Evolutionary conservation across 2,113 vertebrate species (phyloP).

Genomic region (Scytalopus superciliaris): DNA sequence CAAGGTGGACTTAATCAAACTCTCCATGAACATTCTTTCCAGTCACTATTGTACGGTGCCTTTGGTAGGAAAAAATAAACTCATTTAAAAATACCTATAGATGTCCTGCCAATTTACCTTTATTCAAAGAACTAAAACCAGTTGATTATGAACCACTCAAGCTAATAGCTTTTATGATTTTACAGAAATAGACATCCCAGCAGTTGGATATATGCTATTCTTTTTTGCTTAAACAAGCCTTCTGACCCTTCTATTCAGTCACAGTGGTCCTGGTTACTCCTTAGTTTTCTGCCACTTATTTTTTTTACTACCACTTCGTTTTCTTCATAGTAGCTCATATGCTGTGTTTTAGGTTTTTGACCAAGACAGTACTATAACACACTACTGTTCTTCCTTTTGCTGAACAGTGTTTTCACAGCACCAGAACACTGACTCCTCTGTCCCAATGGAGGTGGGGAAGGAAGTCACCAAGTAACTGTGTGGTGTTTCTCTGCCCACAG

Average conservation of each 20-base stretch:
- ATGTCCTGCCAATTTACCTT: background rate
- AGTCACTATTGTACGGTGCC: background rate
- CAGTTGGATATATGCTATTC: background rate
- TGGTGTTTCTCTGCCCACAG: accelerated
- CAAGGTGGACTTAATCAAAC: background rate
- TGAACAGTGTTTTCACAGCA: background rate
- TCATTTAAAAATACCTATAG: background rate
- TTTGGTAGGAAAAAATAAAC: background rate
- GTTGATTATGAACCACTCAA: background rate
- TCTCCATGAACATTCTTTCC: background rate
- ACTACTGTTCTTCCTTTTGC: background rate
- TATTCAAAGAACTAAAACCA: background rate
- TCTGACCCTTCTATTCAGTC: background rate
- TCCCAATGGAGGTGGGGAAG: accelerated
- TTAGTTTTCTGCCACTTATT: background rate
- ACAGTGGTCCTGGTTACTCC: background rate
- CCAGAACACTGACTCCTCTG: background rate
- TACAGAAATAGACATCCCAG: background rate
- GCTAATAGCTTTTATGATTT: background rate
- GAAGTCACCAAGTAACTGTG: background rate
- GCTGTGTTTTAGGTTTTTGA: background rate
- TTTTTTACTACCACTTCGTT: background rate
- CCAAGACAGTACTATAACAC: background rate
- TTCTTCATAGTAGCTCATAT: background rate
- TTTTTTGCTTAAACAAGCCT: background rate